Conservation (phyloP, 1,140 invertebrate genomes). For the Eulimnadia texana region DNA sequence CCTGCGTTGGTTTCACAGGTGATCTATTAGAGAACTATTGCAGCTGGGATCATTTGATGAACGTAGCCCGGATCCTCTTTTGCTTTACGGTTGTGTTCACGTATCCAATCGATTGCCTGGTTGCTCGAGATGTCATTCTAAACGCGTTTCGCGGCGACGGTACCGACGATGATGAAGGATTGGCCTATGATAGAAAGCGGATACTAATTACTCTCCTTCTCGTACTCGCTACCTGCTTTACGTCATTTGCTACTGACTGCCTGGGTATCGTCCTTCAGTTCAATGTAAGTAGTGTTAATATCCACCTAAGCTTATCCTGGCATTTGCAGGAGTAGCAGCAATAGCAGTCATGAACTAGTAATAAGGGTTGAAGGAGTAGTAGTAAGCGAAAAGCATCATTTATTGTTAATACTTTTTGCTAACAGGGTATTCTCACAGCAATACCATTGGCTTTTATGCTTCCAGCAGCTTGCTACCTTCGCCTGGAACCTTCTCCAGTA, state of each 20-base stretch:
- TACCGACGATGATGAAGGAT: slow-evolving; percentile 28
- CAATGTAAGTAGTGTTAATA: slow-evolving; percentile 44
- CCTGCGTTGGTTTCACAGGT: slow-evolving; percentile 37
- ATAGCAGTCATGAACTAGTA: no score
- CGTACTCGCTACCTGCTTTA: slow-evolving; percentile 49
- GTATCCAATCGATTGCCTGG: no score
- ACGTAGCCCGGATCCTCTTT: slow-evolving; percentile 62
- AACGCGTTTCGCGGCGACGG: slow-evolving; percentile 26
- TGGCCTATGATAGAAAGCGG: slow-evolving; percentile 21
- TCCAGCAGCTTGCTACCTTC: slow-evolving; percentile 63
- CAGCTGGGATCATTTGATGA: slow-evolving; percentile 71
- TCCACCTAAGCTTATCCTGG: neutral
- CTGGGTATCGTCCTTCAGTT: slow-evolving; percentile 69
- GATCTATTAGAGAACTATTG: slow-evolving; percentile 83
- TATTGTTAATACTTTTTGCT: no score
- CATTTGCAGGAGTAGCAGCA: neutral
- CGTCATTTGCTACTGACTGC: slow-evolving; percentile 74
- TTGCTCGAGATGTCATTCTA: slow-evolving; percentile 57
- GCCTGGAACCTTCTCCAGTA: slow-evolving; percentile 52
- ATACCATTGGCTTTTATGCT: slow-evolving; percentile 72
- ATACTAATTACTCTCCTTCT: slow-evolving; percentile 40
- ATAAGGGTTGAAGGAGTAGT: no score
- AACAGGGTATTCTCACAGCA: slow-evolving; percentile 63
- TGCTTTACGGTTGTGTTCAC: slow-evolving; percentile 70
- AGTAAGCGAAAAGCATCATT: no score